These are phyloP conservation scores for Ypsolopha sequella DNA, from an alignment of 2,888 invertebrate species.

Conservation along the genomic window DNA sequence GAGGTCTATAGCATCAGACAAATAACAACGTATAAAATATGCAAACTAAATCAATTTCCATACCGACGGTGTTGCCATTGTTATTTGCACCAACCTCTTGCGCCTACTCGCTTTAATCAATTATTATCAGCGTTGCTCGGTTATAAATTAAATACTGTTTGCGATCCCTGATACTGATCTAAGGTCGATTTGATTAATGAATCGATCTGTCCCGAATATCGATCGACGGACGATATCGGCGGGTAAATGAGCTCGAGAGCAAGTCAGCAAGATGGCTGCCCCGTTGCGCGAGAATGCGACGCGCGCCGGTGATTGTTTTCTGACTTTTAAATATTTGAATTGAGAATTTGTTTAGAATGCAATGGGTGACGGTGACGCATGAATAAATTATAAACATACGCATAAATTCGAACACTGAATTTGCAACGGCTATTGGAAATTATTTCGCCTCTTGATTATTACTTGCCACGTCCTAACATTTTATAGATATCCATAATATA, in stretches of 20 bases:
- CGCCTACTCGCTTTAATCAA: slow-evolving; percentile 61
- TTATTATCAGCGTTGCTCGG: slow-evolving; percentile 47
- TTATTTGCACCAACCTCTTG: slow-evolving; percentile 44
- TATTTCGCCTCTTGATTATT: too few species aligned
- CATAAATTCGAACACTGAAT: background rate
- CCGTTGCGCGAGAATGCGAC: slow-evolving; percentile 31
- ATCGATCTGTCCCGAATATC: slow-evolving; percentile 50
- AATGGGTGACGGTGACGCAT: background rate
- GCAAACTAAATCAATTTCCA: slow-evolving; percentile 23
- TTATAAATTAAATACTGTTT: slow-evolving; percentile 65
- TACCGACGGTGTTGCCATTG: slow-evolving; percentile 56
- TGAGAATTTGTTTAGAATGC: background rate
- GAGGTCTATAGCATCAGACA: slow-evolving; percentile 4
- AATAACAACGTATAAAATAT: slow-evolving; percentile 13
- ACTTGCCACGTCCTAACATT: too few species aligned
- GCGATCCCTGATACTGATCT: slow-evolving; percentile 55
- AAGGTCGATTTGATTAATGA: slow-evolving; percentile 58
- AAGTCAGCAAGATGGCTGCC: slow-evolving; percentile 64
- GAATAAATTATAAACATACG: background rate
- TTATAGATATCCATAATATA: too few species aligned
- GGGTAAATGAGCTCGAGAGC: slow-evolving; percentile 37
- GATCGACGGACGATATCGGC: slow-evolving; percentile 27
- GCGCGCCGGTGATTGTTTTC: slow-evolving; percentile 5
- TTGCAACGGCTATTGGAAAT: background rate
- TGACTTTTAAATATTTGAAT: slow-evolving; percentile 3